Evolutionary conservation across 2,113 vertebrate genomes (phyloP), one percentile per base, ranked within the genome.

Genomic region (Willisornis vidua): DNA sequence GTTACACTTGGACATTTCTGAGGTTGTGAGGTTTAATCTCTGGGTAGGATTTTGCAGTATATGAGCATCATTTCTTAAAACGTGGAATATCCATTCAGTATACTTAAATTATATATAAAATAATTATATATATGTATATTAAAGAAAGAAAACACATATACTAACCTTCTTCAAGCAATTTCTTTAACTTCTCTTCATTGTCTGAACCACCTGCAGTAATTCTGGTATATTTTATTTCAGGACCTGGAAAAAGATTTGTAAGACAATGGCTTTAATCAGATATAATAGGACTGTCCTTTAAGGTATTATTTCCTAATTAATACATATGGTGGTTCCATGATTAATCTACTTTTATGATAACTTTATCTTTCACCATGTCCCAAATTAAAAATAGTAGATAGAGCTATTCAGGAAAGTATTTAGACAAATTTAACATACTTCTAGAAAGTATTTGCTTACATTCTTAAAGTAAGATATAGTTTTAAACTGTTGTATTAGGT

Each of bases 161-260:
- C 98, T 96, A 81, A 98, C 98, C 98, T 98, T 98, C 95, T 92
- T 98, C 97, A 67, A 98, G 92, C 23, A 98, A 65, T 95, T 97
- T 98, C 94, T 98, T 97, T 51, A 98, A 76, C 9, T 97, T 96
- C 81, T 97, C 98, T 80, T 97, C 98, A 48, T 97, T 92, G 43
- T 98, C 97, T 90, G 92, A 54, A 43, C 87, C 75, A 65, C 97
- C 97, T 68, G 98, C 84, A 72, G 98, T 98, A 93, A 98, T 98
- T 84, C 96, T 96, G 37, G 98, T 98, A 12, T 98, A 98, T 97
- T 98, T 98, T 95, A 98, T 97, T 97, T 98, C 98, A 86, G 98
- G 98, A 84, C 98, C 98, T 98, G 71, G 74, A 86, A 65, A 46
- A 92, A 33, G 45, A n/a, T 8, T 10, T 46, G 7, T 33, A 13